A percentile compares a stretch with the other conserved stretches of the same genome.
These are phyloP conservation scores for Bothrops jararaca DNA, from an alignment of 2,113 vertebrate species.

Conservation along the genomic window DNA sequence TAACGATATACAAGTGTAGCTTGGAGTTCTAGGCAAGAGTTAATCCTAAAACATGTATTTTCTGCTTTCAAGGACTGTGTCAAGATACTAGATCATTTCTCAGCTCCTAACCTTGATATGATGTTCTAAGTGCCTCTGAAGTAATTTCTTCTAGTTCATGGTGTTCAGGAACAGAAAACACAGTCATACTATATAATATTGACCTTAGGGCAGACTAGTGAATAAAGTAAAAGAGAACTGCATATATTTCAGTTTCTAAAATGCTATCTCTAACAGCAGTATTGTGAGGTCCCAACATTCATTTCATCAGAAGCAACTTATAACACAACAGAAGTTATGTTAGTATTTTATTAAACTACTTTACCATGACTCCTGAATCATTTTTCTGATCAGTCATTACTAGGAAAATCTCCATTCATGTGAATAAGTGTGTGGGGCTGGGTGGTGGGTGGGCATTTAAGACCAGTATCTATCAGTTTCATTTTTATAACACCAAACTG, in stretches of 20 bases:
- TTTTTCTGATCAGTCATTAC: neutral
- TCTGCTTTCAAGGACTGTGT: neutral
- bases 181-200: neutral
- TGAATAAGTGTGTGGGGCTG: neutral
- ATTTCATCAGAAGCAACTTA: neutral
- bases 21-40: neutral
- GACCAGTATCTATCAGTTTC: neutral
- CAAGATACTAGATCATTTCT: neutral
- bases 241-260: neutral
- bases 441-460: neutral
- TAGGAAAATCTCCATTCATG: neutral
- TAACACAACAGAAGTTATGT: neutral
- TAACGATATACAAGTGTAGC: neutral
- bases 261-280: neutral
- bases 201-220: neutral
- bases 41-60: neutral
- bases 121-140: neutral
- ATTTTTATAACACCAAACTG: neutral
- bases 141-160: neutral
- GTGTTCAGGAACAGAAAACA: neutral
- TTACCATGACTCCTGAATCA: neutral
- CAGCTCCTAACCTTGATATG: neutral
- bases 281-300: neutral
- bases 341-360: neutral
- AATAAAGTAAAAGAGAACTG: neutral